Evolutionary conservation across 2,113 vertebrate species (phyloP), one percentile per base, ranked within the genome.

Genomic region (Phodopus roborovskii): DNA sequence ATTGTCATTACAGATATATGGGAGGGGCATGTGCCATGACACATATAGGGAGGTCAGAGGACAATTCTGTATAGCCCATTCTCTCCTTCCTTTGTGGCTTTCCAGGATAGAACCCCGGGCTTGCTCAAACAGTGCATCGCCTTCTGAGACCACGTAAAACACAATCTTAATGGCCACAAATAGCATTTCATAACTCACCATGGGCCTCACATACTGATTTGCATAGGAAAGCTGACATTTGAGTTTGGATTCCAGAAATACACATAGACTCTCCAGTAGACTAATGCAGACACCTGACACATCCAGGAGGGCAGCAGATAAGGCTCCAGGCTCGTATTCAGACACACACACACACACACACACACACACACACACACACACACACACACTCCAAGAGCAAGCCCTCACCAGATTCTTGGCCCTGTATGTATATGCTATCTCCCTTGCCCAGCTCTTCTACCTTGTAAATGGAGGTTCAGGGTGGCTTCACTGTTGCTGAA

Each of bases 401-500:
- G 7, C 58, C 19, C 73, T 73, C 74, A 22, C 74, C 12, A 12
- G 74, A 10, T n/a, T 42, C 50, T 60, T 48, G 17, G 15, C 22
- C 22, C 10, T 36, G 4, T 3, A 4, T 12, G 9, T 7, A 7
- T n/a, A 56, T 11, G 16, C 7, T 17, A 11, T 2, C 64, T 45
- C n/a, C 10, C 11, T 60, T n/a, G 39, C 66, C 28, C 20, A 20
- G n/a, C 8, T 13, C 58, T 39, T 78, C 13, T 79, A 33, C 24
- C 60, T 78, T 62, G 16, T 42, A 39, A 66, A 33, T 9, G 16
- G 66, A 73, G n/a, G 28, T 45, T 92, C 60, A 60, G 17, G 24
- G 12, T 28, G 12, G 39, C 19, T 15, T 62, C 7, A 12, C 17
- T 78, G 28, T 7, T 68, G 30, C 4, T 13, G 2, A 13, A 15